Conservation (phyloP, 2,888 invertebrate genomes). For the Hyppa rectilinea region DNA sequence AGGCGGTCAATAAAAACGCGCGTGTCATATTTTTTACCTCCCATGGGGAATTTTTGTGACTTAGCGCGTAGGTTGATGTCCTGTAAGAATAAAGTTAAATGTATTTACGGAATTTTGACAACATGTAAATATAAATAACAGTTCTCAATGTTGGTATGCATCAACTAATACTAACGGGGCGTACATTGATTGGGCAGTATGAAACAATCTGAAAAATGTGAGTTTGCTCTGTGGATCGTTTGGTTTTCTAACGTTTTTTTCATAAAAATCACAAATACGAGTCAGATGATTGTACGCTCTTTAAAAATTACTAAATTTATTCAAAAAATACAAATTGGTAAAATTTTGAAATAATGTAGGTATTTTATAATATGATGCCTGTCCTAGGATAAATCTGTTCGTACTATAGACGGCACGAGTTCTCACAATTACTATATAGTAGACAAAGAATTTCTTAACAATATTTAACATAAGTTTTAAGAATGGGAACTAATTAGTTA, state of each 20-base stretch:
- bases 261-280: neutral
- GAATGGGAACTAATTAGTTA: no score
- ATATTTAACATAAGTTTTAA: no score
- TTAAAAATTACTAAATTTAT: no score
- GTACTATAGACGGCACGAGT: no score
- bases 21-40: slow-evolving; percentile 27
- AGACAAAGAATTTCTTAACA: no score
- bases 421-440: no score
- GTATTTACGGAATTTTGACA: neutral
- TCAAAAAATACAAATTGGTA: no score
- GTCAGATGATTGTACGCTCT: neutral
- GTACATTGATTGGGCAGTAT: neutral
- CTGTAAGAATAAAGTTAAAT: neutral
- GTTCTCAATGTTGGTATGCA: neutral
- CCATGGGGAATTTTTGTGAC: slow-evolving; percentile 32
- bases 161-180: neutral
- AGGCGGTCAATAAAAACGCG: slow-evolving; percentile 33
- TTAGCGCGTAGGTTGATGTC: neutral
- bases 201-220: neutral
- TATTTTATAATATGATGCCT: no score
- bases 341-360: no score
- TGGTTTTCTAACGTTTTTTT: neutral
- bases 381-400: no score
- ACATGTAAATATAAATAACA: no score
- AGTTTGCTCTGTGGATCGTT: neutral